Percentiles rank a stretch among this genome's conserved stretches.
phyloP scores from a whole-genome alignment of 2,797 vertebrate genomes.

The Phaenicophaeus curvirostris region DNA sequence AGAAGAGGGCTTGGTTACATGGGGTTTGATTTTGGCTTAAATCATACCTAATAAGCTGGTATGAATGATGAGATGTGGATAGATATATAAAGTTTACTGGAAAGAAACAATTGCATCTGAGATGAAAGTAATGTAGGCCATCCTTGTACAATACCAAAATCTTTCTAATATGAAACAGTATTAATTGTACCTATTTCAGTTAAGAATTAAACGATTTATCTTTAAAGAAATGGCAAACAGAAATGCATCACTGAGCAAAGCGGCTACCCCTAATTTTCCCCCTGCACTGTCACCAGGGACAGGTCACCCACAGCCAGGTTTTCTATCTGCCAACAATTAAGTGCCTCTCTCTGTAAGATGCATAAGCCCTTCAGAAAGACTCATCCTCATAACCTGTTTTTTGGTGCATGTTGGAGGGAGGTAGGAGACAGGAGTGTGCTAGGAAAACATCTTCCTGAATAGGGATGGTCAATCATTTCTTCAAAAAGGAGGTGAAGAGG shows the following conservation, averaged over 20 bases:
- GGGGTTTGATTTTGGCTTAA: not conserved
- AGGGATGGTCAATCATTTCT: not conserved
- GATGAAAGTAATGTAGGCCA: conserved; percentile 24
- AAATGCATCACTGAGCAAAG: conserved; percentile 25
- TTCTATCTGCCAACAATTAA: not conserved
- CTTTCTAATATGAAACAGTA: conserved; percentile 47
- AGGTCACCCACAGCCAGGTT: not conserved
- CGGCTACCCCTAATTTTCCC: not conserved
- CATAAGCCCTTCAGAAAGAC: not conserved
- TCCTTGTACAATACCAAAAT: conserved; percentile 38
- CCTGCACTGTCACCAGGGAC: not conserved
- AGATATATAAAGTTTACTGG: conserved; percentile 21
- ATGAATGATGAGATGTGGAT: not conserved
- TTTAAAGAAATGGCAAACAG: conserved; percentile 50
- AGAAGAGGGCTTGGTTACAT: not conserved
- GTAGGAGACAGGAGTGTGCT: not conserved
- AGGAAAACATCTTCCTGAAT: not conserved
- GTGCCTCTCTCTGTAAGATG: not conserved
- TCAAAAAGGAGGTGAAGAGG: not conserved
- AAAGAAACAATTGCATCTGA: conserved; percentile 52
- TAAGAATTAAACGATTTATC: conserved; percentile 47
- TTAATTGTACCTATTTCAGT: conserved; percentile 39
- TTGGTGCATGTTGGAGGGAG: not conserved
- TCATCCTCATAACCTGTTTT: not conserved
- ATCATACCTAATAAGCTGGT: not conserved